phyloP scores from a whole-genome alignment of 2,797 vertebrate genomes.

The Loriculus beryllinus region DNA sequence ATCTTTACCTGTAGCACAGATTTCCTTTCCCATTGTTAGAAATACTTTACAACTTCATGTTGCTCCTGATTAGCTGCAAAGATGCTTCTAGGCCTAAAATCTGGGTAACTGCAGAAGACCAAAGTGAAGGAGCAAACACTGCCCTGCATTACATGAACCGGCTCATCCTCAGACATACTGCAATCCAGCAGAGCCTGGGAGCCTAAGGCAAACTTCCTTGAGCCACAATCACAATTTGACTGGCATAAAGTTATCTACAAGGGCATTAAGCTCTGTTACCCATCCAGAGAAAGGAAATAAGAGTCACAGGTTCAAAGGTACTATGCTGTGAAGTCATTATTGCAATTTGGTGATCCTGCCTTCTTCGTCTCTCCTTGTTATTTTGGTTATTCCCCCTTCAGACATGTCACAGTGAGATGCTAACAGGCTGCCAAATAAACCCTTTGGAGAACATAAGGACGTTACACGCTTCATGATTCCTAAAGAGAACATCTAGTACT shows the following conservation, averaged over 20 bases:
- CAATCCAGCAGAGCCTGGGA: background rate
- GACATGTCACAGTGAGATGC: background rate
- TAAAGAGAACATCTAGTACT: slow-evolving; percentile 32
- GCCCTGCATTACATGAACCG: background rate
- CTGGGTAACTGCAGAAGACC: background rate
- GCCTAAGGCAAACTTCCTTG: background rate
- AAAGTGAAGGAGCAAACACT: background rate
- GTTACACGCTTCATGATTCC: slow-evolving; percentile 30
- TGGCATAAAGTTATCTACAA: background rate
- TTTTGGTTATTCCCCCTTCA: slow-evolving; percentile 19
- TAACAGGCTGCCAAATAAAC: slow-evolving; percentile 41
- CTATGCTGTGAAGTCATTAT: background rate
- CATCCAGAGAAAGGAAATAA: background rate
- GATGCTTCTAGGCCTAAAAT: background rate
- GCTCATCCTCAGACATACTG: background rate
- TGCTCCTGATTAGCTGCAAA: background rate
- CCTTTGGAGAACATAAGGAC: slow-evolving; percentile 38
- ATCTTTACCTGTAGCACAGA: background rate
- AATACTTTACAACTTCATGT: background rate
- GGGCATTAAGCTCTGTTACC: background rate
- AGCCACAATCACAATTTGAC: background rate
- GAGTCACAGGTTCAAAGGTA: background rate
- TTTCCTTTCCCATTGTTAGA: background rate
- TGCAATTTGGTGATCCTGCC: background rate
- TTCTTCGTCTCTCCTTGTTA: background rate